Conservation (phyloP, 2,888 invertebrate genomes). For the Drosophila kokeensis region DNA sequence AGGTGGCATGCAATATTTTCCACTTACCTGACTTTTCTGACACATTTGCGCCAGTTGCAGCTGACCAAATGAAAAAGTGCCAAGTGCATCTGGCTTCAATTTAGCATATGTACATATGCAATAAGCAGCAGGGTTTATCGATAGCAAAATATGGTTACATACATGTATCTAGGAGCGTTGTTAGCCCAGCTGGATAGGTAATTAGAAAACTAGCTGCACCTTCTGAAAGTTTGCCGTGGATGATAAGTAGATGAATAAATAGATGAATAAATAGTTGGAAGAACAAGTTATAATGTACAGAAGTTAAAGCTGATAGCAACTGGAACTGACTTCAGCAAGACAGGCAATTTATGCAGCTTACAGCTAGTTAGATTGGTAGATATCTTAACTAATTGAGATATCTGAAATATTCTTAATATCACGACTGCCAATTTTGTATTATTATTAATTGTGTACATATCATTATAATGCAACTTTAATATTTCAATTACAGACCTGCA, state of each 20-base stretch:
- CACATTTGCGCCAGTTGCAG: constrained; percentile 50
- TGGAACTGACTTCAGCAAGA: background rate
- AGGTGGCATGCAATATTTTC: constrained; percentile 59
- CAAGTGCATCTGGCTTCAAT: constrained; percentile 27
- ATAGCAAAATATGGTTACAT: constrained; percentile 19
- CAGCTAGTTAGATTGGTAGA: background rate
- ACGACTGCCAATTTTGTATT: background rate
- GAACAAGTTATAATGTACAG: background rate
- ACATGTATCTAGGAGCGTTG: constrained; percentile 30
- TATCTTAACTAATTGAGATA: background rate
- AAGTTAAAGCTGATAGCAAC: background rate
- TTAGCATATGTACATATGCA: constrained; percentile 19
- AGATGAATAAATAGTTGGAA: constrained; percentile 13
- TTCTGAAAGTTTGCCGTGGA: constrained; percentile 12
- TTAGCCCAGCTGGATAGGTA: constrained; percentile 54
- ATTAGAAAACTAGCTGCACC: constrained; percentile 38
- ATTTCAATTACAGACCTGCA: constrained; percentile 85
- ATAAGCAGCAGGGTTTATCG: constrained; percentile 31
- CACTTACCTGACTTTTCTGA: constrained; percentile 71
- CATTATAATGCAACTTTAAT: background rate
- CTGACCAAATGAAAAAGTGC: constrained; percentile 29
- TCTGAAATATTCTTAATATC: background rate
- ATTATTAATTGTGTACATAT: background rate
- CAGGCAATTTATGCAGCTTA: background rate
- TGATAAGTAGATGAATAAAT: constrained; percentile 14